Conservation (phyloP, 2,888 invertebrate genomes). For the Mesorhabditis spiculigera region DNA sequence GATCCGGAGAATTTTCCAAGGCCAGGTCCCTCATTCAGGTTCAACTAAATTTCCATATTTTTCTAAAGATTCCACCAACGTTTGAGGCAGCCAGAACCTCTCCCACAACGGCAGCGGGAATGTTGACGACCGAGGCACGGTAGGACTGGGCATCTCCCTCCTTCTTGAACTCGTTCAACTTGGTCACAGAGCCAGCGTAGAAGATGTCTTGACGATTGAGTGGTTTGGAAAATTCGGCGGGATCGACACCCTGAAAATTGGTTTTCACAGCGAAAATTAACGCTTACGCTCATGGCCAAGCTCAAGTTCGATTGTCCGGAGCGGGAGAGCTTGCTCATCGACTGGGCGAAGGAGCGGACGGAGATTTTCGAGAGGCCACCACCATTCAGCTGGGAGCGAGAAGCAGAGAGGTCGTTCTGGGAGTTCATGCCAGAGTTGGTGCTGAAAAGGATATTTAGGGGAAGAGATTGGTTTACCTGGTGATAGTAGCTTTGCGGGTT, state of each 20-base stretch:
- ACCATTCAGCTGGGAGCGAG: constrained; percentile 32
- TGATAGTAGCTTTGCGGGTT: constrained; percentile 32
- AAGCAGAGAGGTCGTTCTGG: constrained; percentile 37
- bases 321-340: constrained; percentile 46
- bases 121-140: constrained; percentile 34
- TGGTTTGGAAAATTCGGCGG: constrained; percentile 50
- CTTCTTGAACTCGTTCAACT: constrained; percentile 78
- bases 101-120: constrained; percentile 35
- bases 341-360: constrained; percentile 50
- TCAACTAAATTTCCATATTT: too few relatives aligned
- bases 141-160: constrained; percentile 38
- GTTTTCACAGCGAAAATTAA: not conserved
- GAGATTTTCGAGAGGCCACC: constrained; percentile 27
- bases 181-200: constrained; percentile 89
- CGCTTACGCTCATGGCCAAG: constrained; percentile 49
- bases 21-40: not conserved
- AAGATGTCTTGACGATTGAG: constrained; percentile 79
- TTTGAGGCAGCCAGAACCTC: constrained; percentile 23
- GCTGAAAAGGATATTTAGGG: constrained; percentile 18
- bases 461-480: constrained; percentile 13
- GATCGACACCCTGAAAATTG: constrained; percentile 47
- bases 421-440: constrained; percentile 42
- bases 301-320: constrained; percentile 44
- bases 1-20: constrained; percentile 14
- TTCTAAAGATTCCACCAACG: not conserved